Evolutionary conservation across 1,140 invertebrate species (phyloP).

Genomic region (Paracyclopina nana): DNA sequence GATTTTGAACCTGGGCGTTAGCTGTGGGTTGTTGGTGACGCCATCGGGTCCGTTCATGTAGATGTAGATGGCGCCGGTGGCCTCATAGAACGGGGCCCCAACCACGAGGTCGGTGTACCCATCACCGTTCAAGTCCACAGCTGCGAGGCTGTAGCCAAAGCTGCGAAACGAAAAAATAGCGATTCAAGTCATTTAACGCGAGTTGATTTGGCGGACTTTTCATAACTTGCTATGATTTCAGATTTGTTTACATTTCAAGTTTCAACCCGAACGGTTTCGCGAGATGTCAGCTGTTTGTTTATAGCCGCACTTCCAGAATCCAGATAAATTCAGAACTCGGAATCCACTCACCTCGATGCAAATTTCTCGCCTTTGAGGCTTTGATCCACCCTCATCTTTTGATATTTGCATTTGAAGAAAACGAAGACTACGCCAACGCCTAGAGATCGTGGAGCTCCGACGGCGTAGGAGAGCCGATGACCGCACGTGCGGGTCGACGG

Average conservation of each 20-base stretch:
- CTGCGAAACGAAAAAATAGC: too few species aligned
- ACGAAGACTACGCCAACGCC: conserved; percentile 67
- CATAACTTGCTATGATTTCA: conserved; percentile 45
- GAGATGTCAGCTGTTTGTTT: not conserved
- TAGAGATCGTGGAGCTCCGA: conserved; percentile 61
- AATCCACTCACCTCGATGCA: conserved; percentile 21
- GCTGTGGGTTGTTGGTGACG: not conserved
- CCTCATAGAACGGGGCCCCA: conserved; percentile 68
- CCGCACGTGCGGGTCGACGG: conserved; percentile 17
- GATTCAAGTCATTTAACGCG: too few species aligned
- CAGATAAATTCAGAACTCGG: not conserved
- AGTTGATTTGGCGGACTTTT: conserved; percentile 72
- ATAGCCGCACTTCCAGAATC: not conserved
- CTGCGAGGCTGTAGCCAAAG: conserved; percentile 66
- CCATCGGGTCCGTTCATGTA: conserved; percentile 35
- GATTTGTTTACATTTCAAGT: too few species aligned
- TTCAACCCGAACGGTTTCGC: conserved; percentile 27
- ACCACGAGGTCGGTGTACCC: conserved; percentile 67
- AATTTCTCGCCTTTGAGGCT: conserved; percentile 22
- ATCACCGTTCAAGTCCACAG: conserved; percentile 68
- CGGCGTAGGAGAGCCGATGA: conserved; percentile 42
- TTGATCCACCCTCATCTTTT: conserved; percentile 18
- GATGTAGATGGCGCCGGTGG: conserved; percentile 62
- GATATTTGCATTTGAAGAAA: conserved; percentile 27
- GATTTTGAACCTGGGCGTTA: not conserved